Evolutionary conservation across 2,888 invertebrate species (phyloP), one percentile per base, ranked within the genome.

Genomic region (Spodoptera exigua): DNA sequence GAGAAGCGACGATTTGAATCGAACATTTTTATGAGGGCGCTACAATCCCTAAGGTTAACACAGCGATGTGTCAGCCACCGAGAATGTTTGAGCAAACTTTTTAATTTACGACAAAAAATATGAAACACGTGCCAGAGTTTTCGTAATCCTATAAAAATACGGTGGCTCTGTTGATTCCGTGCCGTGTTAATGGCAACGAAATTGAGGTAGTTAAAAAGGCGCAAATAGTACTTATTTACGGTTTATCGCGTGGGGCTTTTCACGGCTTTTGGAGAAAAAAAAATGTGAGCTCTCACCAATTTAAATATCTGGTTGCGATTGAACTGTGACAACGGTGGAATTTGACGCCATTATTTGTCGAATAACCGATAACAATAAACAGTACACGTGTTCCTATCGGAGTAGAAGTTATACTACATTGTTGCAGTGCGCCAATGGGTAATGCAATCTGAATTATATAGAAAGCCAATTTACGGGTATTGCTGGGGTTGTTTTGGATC

Each of bases 21-120:
- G 91, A 92, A 91, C 89, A 90, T 90, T 92, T 91, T 92, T 90
- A 90, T 88, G 87, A 89, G 89, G 85, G 88, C 81, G 84, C 85
- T 85, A 82, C 86, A 88, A 90, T 90, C 89, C 88, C 86, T 89
- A 84, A 92, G 89, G 91, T 91, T 91, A 89, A 89, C 88, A 85
- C 86, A 82, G 82, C 85, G 79, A 85, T 82, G 87, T 83, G 86
- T 84, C 86, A 83, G 80, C 81, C 66, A 78, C 82, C 80, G 81
- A 82, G 78, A 49, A 64, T 80, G 81, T 80, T 82, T 74, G 80
- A 72, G 58, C 40, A 61, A 79, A 76, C 71, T 78, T 79, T 73
- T 72, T 70, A 75, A 77, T 78, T 76, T 74, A 74, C 59, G 64
- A 64, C 55, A 55, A 67, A 69, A 71, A 69, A 60, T 53, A 67